phyloP scores from a whole-genome alignment of 2,113 vertebrate species.

The Mandrillus leucophaeus region DNA sequence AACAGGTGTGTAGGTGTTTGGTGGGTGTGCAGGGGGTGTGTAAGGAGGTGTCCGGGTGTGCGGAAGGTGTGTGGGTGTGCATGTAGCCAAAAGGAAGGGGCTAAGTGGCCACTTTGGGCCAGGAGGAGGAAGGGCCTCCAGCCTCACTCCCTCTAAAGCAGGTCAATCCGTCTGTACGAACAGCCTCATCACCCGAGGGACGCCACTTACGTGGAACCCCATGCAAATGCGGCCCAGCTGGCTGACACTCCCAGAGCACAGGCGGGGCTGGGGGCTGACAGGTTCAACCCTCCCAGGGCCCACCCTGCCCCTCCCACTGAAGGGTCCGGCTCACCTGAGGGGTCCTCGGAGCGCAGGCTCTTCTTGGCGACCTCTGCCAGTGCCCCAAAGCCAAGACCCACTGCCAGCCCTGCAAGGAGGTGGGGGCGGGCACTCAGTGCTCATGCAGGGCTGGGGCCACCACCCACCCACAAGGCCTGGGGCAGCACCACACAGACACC shows the following conservation, averaged over 20 bases:
- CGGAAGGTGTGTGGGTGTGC: neutral
- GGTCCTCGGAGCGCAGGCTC: slow-evolving; percentile 89
- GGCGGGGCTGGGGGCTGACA: too few relatives aligned
- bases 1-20: neutral
- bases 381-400: slow-evolving; percentile 95
- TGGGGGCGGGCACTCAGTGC: neutral
- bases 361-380: slow-evolving; percentile 98
- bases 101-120: rapidly evolving
- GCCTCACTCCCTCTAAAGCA: neutral
- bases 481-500: neutral
- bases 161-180: too few relatives aligned
- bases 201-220: too few relatives aligned
- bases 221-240: neutral
- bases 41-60: too few relatives aligned
- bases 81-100: too few relatives aligned
- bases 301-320: neutral
- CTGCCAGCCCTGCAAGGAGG: slow-evolving; percentile 90
- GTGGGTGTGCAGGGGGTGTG: too few relatives aligned
- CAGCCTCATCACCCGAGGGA: neutral
- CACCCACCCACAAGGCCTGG: neutral
- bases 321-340: slow-evolving; percentile 83
- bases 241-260: neutral
- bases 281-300: neutral
- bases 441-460: rapidly evolving
- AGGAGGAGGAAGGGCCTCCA: rapidly evolving